Evolutionary conservation across 2,797 vertebrate genomes (phyloP).

Genomic region (Dallia pectoralis): DNA sequence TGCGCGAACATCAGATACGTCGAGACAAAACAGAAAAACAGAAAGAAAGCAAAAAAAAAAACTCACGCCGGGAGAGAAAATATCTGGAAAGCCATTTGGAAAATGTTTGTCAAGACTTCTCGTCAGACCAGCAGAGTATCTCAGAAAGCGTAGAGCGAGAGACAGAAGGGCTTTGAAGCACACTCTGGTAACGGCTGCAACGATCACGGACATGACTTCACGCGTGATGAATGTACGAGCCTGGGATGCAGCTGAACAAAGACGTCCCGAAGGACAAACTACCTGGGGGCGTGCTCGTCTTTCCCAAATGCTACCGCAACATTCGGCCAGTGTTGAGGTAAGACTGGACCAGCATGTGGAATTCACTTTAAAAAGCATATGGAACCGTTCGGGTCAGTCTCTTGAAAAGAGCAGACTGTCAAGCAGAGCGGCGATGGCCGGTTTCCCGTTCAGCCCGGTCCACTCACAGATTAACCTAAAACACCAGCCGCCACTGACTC

Average conservation of each 20-base stretch:
- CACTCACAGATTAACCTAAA: constrained; percentile 28
- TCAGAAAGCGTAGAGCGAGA: constrained; percentile 28
- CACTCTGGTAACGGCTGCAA: constrained; percentile 32
- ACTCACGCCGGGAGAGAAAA: not conserved
- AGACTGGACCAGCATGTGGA: constrained; percentile 7
- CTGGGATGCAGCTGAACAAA: constrained; percentile 66
- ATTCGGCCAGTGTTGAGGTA: constrained; percentile 19
- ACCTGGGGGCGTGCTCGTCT: not conserved
- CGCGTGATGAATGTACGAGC: constrained; percentile 76
- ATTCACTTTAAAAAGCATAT: constrained; percentile 11
- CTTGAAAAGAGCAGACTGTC: constrained; percentile 12
- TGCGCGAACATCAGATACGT: constrained; percentile 36
- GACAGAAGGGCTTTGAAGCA: constrained; percentile 20
- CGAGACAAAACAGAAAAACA: not conserved
- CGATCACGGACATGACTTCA: constrained; percentile 69
- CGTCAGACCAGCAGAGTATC: constrained; percentile 40
- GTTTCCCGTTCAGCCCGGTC: constrained; percentile 1
- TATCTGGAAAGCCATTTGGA: constrained; percentile 65
- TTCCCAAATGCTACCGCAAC: constrained; percentile 12
- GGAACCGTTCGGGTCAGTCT: constrained; percentile 30
- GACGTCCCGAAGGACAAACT: not conserved
- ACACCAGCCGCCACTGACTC: constrained; percentile 24
- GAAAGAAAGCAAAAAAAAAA: not conserved
- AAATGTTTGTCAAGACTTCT: constrained; percentile 60
- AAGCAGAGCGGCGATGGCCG: constrained; percentile 2